A percentile compares a stretch with the other conserved stretches of the same genome.
phyloP scores from a whole-genome alignment of 2,888 invertebrate species.

The Dimorphilus gyrociliatus region DNA sequence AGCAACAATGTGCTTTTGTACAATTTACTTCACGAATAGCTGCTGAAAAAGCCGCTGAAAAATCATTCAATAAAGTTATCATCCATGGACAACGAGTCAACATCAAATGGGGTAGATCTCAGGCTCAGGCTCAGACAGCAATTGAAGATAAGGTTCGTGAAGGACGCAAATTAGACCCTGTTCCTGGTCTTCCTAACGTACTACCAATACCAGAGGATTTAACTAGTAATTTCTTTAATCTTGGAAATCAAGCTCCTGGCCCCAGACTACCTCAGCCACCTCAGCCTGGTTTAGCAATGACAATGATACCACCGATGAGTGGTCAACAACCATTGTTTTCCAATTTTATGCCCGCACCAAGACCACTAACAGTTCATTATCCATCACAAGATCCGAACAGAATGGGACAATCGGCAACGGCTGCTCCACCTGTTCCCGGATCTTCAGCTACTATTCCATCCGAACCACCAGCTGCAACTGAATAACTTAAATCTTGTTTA shows the following conservation, averaged over 20 bases:
- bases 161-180: slow-evolving; percentile 46
- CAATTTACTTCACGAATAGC: slow-evolving; percentile 78
- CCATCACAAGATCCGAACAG: slow-evolving; percentile 92
- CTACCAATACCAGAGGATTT: slow-evolving; percentile 48
- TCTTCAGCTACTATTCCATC: too few species aligned
- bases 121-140: slow-evolving; percentile 44
- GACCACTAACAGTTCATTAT: slow-evolving; percentile 49
- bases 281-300: slow-evolving; percentile 34
- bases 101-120: slow-evolving; percentile 97
- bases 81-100: slow-evolving; percentile 60
- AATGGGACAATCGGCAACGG: too few species aligned
- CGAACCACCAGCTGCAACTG: too few species aligned
- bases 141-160: slow-evolving; percentile 18
- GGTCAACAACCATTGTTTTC: too few species aligned
- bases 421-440: too few species aligned
- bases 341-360: slow-evolving; percentile 26
- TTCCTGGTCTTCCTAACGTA: slow-evolving; percentile 58
- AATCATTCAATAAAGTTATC: slow-evolving; percentile 76
- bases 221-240: slow-evolving; percentile 49
- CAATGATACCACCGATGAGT: slow-evolving; percentile 39
- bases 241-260: slow-evolving; percentile 41
- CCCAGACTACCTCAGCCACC: slow-evolving; percentile 39
- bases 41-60: slow-evolving; percentile 60
- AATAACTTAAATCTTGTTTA: too few species aligned
- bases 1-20: slow-evolving; percentile 84